phyloP scores from a whole-genome alignment of 2,113 vertebrate species.

The Lipophrys pholis region DNA sequence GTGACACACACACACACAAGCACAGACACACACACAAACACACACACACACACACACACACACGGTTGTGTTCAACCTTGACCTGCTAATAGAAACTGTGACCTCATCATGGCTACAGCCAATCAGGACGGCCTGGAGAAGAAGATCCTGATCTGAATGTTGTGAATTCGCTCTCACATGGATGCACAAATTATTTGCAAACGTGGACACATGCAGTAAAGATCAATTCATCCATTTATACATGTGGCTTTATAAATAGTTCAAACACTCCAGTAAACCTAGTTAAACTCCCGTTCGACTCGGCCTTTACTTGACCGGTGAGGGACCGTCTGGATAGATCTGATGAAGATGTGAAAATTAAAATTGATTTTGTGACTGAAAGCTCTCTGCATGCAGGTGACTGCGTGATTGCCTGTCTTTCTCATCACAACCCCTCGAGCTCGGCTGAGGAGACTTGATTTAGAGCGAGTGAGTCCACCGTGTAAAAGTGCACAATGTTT shows the following conservation, averaged over 20 bases:
- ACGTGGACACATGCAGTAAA: slow-evolving; percentile 7
- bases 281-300: not conserved
- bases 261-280: not conserved
- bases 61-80: slow-evolving; percentile 51
- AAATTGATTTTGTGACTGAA: slow-evolving; percentile 78
- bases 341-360: slow-evolving; percentile 76
- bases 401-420: slow-evolving; percentile 27
- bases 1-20: slow-evolving; percentile 25
- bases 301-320: not conserved
- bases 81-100: slow-evolving; percentile 50
- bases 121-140: slow-evolving; percentile 36
- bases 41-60: not conserved
- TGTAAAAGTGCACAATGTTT: not conserved
- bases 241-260: too few species aligned
- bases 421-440: slow-evolving; percentile 30
- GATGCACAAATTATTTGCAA: slow-evolving; percentile 10
- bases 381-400: slow-evolving; percentile 32
- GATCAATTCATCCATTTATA: not conserved
- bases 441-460: slow-evolving; percentile 28
- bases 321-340: slow-evolving; percentile 28
- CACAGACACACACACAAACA: not conserved
- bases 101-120: slow-evolving; percentile 42
- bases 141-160: slow-evolving; percentile 24
- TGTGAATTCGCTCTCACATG: slow-evolving; percentile 10
- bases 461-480: slow-evolving; percentile 9